Conservation (phyloP, 1,140 invertebrate species). For the Trichoplusia ni region DNA sequence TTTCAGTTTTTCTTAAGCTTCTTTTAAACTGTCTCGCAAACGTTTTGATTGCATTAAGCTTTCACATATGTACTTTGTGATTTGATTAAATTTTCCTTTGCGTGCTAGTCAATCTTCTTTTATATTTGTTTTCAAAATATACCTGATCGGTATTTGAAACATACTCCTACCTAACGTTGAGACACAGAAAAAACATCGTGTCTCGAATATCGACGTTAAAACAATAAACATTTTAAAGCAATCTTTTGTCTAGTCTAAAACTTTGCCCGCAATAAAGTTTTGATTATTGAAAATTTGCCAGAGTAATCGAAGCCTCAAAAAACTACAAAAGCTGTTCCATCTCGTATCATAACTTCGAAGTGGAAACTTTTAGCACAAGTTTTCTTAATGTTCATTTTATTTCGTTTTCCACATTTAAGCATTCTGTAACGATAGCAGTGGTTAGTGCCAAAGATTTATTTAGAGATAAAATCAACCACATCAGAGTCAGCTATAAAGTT, state of each 20-base stretch:
- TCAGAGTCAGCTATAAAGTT: slow-evolving; percentile 17
- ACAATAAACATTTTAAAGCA: no score
- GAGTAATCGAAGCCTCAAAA: slow-evolving; percentile 1
- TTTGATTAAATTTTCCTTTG: no score
- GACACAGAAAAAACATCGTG: not conserved
- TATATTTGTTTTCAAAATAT: not conserved
- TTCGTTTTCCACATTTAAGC: not conserved
- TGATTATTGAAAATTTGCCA: slow-evolving; percentile 11
- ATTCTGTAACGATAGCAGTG: not conserved
- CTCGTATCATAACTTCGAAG: not conserved
- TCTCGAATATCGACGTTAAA: no score
- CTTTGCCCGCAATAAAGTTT: no score
- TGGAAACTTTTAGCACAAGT: slow-evolving; percentile 1
- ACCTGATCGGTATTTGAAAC: no score
- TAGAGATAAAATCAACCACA: no score
- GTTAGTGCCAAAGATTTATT: not conserved
- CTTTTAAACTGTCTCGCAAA: not conserved
- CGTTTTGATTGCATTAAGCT: not conserved
- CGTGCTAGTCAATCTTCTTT: no score
- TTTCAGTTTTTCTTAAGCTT: slow-evolving; percentile 12
- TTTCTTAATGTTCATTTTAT: not conserved
- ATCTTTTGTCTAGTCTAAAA: no score
- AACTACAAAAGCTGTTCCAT: slow-evolving; percentile 10
- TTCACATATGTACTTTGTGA: not conserved
- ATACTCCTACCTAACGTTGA: no score